phyloP scores from a whole-genome alignment of 35 echinoderm and acorn worm genomes.

The Ophioderma brevispina region DNA sequence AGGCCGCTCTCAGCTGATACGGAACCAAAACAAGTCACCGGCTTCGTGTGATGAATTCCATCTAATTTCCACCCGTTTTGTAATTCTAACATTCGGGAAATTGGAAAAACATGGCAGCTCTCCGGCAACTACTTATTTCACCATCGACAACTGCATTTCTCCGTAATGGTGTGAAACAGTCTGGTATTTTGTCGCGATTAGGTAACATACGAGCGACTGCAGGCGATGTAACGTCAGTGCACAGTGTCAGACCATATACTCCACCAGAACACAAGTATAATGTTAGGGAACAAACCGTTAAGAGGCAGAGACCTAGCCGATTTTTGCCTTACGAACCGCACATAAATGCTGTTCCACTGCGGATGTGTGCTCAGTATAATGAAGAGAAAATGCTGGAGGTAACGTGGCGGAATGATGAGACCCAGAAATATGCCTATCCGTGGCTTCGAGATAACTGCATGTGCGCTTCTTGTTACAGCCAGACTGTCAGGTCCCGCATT shows the following conservation, averaged over 20 bases:
- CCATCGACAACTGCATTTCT: too few species aligned
- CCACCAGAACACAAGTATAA: not conserved
- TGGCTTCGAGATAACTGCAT: slow-evolving; percentile 94
- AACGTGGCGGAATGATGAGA: slow-evolving; percentile 47
- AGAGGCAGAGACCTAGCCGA: not conserved
- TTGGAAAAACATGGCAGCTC: too few species aligned
- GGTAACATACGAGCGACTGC: too few species aligned
- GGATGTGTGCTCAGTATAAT: not conserved
- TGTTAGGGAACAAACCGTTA: not conserved
- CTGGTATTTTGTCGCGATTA: too few species aligned
- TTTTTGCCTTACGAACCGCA: not conserved
- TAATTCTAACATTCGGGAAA: too few species aligned
- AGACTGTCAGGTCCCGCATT: slow-evolving; percentile 33
- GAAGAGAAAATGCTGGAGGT: slow-evolving; percentile 30
- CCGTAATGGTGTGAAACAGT: too few species aligned
- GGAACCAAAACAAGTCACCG: too few species aligned
- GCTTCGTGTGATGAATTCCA: too few species aligned
- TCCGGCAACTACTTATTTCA: too few species aligned
- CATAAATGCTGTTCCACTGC: not conserved
- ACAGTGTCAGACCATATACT: not conserved
- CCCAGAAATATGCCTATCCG: slow-evolving; percentile 69
- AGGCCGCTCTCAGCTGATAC: too few species aligned
- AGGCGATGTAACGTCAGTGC: too few species aligned
- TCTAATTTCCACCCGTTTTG: too few species aligned
- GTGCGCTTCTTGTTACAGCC: slow-evolving; percentile 70